These are phyloP conservation scores for Pycnonotus jocosus DNA, from an alignment of 2,113 vertebrate genomes.

Conservation along the genomic window DNA sequence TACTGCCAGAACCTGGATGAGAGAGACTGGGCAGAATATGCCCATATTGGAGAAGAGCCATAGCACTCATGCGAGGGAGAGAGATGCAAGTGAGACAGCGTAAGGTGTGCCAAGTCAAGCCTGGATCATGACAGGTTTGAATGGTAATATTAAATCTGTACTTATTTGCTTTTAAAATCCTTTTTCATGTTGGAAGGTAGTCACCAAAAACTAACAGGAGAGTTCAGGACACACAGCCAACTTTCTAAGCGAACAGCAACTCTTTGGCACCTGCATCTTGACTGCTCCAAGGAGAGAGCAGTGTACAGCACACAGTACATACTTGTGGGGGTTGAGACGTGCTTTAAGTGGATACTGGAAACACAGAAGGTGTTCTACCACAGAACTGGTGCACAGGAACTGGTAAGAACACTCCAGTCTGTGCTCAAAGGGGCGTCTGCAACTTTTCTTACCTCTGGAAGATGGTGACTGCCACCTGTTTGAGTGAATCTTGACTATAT, in stretches of 20 bases:
- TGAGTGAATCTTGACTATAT: not conserved
- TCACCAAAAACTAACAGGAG: not conserved
- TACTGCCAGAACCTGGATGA: not conserved
- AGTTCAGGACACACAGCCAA: not conserved
- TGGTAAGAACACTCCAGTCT: not conserved
- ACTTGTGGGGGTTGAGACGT: not conserved
- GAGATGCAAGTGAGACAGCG: not conserved
- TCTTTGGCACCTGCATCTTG: not conserved
- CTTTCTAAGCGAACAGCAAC: not conserved
- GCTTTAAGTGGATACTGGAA: not conserved
- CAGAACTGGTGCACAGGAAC: not conserved
- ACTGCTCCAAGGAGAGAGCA: not conserved
- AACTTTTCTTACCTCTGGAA: not conserved
- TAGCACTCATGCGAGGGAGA: accelerated
- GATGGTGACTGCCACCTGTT: not conserved
- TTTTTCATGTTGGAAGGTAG: not conserved
- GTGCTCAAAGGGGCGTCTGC: not conserved
- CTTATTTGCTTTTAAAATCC: not conserved
- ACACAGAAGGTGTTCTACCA: not conserved
- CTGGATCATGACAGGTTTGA: not conserved
- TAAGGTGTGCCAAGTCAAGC: not conserved
- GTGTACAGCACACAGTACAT: not conserved
- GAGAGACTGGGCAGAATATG: not conserved
- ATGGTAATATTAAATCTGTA: not conserved
- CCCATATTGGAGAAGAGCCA: not conserved